Evolutionary conservation across 2,888 invertebrate genomes (phyloP).

Genomic region (Drymonia ruficornis): DNA sequence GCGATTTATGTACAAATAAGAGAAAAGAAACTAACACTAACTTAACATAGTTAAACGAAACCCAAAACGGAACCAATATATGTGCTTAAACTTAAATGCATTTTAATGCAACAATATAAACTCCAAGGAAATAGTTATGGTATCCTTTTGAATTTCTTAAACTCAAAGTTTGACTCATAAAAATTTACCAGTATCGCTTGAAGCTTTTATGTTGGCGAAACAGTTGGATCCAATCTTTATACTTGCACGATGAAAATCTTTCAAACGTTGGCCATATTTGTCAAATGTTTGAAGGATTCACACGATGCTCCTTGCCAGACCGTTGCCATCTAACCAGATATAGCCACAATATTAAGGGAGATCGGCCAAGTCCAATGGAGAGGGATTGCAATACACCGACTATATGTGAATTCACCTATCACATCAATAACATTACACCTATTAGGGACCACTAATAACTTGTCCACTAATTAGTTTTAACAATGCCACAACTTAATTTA

Average conservation of each 20-base stretch:
- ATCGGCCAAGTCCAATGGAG: conserved; percentile 62
- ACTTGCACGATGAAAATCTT: conserved; percentile 26
- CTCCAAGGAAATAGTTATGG: conserved; percentile 31
- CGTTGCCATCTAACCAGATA: conserved; percentile 42
- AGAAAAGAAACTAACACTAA: conserved; percentile 53
- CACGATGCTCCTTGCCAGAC: conserved; percentile 35
- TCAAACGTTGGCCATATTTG: conserved; percentile 14
- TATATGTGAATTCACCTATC: conserved; percentile 69
- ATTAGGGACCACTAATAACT: conserved; percentile 65
- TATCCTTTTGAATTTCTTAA: conserved; percentile 21
- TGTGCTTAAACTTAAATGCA: conserved; percentile 56
- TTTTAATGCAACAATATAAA: conserved; percentile 55
- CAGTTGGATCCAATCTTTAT: conserved; percentile 41
- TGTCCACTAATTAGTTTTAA: conserved; percentile 72
- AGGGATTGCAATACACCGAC: conserved; percentile 75
- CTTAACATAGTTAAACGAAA: conserved; percentile 57
- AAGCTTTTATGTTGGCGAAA: conserved; percentile 38
- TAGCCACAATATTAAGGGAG: conserved; percentile 59
- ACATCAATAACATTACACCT: conserved; percentile 77
- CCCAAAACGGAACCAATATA: conserved; percentile 58
- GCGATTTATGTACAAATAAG: conserved; percentile 75
- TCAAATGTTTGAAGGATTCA: conserved; percentile 21
- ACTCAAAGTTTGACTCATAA: conserved; percentile 26
- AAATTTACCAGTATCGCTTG: conserved; percentile 16
- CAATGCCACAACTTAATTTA: conserved; percentile 74